phyloP scores from a whole-genome alignment of 2,888 invertebrate species.

The Heliothis peltigera region DNA sequence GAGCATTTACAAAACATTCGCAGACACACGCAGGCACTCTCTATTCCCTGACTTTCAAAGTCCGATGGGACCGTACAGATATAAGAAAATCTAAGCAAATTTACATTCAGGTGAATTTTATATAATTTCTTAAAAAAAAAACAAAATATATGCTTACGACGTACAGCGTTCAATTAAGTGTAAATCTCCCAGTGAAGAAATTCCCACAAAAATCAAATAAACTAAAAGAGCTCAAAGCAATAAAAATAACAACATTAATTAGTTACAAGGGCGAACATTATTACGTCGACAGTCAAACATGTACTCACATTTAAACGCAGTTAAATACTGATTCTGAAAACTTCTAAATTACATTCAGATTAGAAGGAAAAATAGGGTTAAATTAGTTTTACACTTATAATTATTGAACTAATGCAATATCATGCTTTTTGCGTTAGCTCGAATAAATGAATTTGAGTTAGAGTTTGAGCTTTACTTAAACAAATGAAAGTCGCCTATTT shows the following conservation, averaged over 20 bases:
- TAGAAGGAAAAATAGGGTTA: background rate
- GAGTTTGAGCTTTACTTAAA: conserved; percentile 19
- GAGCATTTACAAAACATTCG: too few species aligned
- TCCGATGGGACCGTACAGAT: too few species aligned
- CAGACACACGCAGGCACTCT: too few species aligned
- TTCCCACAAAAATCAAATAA: background rate
- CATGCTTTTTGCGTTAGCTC: too few species aligned
- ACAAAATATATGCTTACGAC: too few species aligned
- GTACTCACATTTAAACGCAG: conserved; percentile 1
- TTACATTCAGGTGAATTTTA: too few species aligned
- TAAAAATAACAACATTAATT: conserved; percentile 12
- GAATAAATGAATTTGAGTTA: too few species aligned
- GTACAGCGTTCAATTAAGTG: background rate
- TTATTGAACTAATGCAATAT: background rate
- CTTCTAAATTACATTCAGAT: background rate
- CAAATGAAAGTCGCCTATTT: background rate
- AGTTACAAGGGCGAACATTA: background rate
- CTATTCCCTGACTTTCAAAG: too few species aligned
- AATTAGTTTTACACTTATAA: too few species aligned
- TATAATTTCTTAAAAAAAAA: too few species aligned
- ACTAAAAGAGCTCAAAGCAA: background rate
- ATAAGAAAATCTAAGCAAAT: too few species aligned
- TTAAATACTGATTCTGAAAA: conserved; percentile 15
- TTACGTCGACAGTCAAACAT: background rate
- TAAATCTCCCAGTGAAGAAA: background rate